Percentiles rank a stretch among this genome's conserved stretches.
Evolutionary conservation across 2,888 invertebrate species (phyloP).

Genomic region (Pandemis heparana): DNA sequence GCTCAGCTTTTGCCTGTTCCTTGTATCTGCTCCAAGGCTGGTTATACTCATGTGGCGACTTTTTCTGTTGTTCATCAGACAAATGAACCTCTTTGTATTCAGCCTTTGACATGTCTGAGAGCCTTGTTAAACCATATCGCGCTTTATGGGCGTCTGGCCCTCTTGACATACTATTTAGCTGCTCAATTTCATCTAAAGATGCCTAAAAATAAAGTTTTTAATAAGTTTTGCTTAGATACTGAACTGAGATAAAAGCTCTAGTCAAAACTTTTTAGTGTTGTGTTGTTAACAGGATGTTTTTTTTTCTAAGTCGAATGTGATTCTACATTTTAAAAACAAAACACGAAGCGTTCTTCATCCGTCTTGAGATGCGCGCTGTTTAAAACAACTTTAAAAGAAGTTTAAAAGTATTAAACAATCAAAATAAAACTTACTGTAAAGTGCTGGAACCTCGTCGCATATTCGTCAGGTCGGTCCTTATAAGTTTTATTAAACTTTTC

Average conservation of each 20-base stretch:
- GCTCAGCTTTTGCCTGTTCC: slow-evolving; percentile 48
- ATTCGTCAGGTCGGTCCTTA: slow-evolving; percentile 74
- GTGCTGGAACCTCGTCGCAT: slow-evolving; percentile 76
- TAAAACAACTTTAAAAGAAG: no score
- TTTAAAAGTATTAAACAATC: slow-evolving; percentile 5
- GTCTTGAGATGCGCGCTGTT: not conserved
- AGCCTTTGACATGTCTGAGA: slow-evolving; percentile 87
- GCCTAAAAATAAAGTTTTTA: slow-evolving; percentile 65
- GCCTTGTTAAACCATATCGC: slow-evolving; percentile 85
- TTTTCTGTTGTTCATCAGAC: slow-evolving; percentile 68
- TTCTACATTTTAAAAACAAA: not conserved
- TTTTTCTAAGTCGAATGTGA: not conserved
- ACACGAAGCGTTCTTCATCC: not conserved
- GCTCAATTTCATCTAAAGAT: slow-evolving; percentile 78
- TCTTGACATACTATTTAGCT: slow-evolving; percentile 72
- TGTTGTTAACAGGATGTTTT: no score
- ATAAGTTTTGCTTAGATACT: not conserved
- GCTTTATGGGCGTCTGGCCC: slow-evolving; percentile 76
- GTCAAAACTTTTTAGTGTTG: not conserved
- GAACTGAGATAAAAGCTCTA: not conserved
- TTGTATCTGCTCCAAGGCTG: slow-evolving; percentile 61
- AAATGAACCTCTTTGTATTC: slow-evolving; percentile 85
- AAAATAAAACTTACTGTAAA: slow-evolving; percentile 78
- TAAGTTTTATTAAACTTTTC: slow-evolving; percentile 85
- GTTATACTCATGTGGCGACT: slow-evolving; percentile 57